Evolutionary conservation across 2,888 invertebrate species (phyloP).

Genomic region (Noctuana brunneofusca): DNA sequence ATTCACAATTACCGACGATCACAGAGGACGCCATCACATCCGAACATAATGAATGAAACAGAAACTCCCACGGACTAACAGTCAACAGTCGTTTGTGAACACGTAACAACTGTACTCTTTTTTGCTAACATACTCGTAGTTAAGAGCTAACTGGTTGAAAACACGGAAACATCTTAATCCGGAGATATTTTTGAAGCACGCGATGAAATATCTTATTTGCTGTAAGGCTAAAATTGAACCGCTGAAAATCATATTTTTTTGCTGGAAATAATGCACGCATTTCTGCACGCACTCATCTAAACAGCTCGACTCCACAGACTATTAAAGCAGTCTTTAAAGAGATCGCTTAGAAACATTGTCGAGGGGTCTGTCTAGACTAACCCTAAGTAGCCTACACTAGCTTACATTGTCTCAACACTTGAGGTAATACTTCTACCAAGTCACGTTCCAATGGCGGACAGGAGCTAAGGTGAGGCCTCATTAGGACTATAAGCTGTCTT

Average conservation of each 20-base stretch:
- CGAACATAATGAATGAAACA: constrained; percentile 28
- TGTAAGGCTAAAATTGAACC: background rate
- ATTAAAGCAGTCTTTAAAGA: constrained; percentile 7
- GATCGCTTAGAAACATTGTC: constrained; percentile 25
- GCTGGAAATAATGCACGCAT: background rate
- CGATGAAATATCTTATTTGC: background rate
- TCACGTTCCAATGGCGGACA: constrained; percentile 23
- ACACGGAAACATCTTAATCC: constrained; percentile 14
- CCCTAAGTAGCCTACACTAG: constrained; percentile 16
- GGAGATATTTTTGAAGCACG: constrained; percentile 9
- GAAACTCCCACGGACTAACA: constrained; percentile 30
- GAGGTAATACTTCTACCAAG: constrained; percentile 17
- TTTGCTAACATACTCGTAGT: constrained; percentile 26
- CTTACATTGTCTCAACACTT: constrained; percentile 3
- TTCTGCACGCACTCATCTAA: background rate
- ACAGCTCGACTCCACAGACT: background rate
- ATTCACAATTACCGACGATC: constrained; percentile 23
- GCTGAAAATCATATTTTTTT: background rate
- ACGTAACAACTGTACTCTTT: constrained; percentile 27
- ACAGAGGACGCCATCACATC: constrained; percentile 24
- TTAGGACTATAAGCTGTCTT: constrained; percentile 19
- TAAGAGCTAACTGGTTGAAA: constrained; percentile 4
- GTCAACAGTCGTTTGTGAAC: constrained; percentile 24
- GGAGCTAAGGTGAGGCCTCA: constrained; percentile 14
- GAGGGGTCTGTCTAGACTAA: constrained; percentile 28